Evolutionary conservation across 1,140 invertebrate genomes (phyloP).

Genomic region (Zaprionus camerounensis): DNA sequence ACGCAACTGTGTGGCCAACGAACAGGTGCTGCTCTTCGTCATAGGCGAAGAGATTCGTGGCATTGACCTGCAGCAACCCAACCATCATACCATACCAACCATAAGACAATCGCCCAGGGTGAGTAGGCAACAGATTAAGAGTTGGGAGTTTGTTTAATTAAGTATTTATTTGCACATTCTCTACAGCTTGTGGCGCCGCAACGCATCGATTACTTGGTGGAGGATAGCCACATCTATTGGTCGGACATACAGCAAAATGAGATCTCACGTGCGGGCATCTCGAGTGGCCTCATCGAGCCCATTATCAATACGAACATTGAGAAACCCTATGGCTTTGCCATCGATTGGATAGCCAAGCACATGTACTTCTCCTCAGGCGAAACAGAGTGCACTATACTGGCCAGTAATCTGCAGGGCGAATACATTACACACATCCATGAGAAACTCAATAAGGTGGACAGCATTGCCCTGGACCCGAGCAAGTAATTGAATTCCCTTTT

Average conservation of each 20-base stretch:
- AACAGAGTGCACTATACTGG: constrained; percentile 86
- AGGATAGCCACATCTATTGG: constrained; percentile 90
- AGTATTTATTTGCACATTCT: background rate
- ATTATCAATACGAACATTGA: constrained; percentile 90
- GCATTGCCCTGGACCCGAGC: constrained; percentile 88
- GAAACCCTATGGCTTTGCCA: constrained; percentile 85
- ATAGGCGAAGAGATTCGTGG: constrained; percentile 92
- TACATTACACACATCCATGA: constrained; percentile 85
- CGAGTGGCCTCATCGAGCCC: constrained; percentile 87
- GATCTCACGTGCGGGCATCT: constrained; percentile 89
- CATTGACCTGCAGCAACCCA: constrained; percentile 90
- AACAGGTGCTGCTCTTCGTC: constrained; percentile 91
- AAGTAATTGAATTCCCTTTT: constrained; percentile 70
- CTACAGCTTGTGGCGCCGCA: constrained; percentile 87
- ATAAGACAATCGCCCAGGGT: constrained; percentile 87
- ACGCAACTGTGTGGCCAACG: constrained; percentile 90
- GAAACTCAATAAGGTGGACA: constrained; percentile 83
- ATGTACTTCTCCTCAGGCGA: constrained; percentile 88
- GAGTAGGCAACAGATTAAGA: background rate
- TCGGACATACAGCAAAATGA: constrained; percentile 90
- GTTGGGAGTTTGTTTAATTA: background rate
- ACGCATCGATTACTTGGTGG: constrained; percentile 89
- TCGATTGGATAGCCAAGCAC: constrained; percentile 91
- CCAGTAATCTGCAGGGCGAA: constrained; percentile 90
- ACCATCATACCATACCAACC: constrained; percentile 91